Evolutionary conservation across 2,113 vertebrate genomes (phyloP).

Genomic region (Emydura subglobosa): DNA sequence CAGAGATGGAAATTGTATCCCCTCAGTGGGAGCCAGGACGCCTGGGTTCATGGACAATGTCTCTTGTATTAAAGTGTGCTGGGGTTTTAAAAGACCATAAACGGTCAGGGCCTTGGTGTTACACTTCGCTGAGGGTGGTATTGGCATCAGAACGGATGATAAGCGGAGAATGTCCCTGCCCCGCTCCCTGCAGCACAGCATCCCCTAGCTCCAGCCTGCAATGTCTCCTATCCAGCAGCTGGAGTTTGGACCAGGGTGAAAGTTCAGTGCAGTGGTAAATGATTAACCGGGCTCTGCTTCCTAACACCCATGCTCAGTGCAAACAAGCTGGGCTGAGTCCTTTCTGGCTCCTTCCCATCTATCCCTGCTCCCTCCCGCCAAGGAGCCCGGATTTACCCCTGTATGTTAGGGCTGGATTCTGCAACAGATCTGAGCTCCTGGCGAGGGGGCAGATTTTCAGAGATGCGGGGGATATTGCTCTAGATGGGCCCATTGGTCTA

Average conservation of each 20-base stretch:
- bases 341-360: background rate
- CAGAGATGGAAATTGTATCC: background rate
- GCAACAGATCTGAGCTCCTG: background rate
- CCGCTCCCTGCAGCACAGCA: background rate
- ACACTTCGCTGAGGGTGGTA: too few species aligned
- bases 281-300: background rate
- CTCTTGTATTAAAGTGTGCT: background rate
- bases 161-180: background rate
- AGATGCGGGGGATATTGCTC: background rate
- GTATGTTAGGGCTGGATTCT: background rate
- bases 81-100: too few species aligned
- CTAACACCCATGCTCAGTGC: background rate
- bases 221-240: background rate
- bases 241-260: background rate
- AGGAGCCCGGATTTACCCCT: background rate
- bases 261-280: background rate
- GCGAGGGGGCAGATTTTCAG: background rate
- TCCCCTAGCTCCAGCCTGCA: background rate
- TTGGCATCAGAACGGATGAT: too few species aligned
- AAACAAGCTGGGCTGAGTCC: background rate
- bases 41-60: background rate
- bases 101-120: too few species aligned
- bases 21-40: background rate
- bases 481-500: background rate
- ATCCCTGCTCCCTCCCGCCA: background rate